Base-by-base conservation (phyloP, 2,797 vertebrate genomes). In the Cygnus olor region DNA sequence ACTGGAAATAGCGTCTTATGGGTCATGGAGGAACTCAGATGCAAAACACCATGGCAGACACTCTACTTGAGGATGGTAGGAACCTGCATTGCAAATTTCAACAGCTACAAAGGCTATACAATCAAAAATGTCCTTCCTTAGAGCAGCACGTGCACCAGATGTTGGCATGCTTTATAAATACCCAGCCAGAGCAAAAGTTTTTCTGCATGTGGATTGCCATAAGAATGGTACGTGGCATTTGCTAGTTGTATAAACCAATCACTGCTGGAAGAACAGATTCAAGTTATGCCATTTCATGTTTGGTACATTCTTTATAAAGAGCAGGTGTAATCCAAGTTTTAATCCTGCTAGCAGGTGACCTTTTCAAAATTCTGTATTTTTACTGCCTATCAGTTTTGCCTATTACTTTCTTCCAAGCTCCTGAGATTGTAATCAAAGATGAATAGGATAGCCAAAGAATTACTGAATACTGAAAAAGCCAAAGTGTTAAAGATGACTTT, bases 331-430 rank as follows among this genome's bases (percentile, higher is more conserved):
- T 94, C 86, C 88, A 95, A 96, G 92, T 97, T 93, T 95, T 95
- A 93, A 95, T 96, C 84, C 89, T 85, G 88, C 89, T 95, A 94
- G 90, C 84, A 96, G 93, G 5, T 97, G 97, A 97, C 97, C 95
- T 97, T 97, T 97, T 94, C 96, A 97, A 95, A 97, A 97, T 95
- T 96, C 96, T 96, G 91, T 82, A 92, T 97, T 97, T 97, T 96
- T 95, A 97, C 95, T 97, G 96, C 94, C 95, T 96, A 83, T 92
- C 92, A 94, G 93, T 89, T 97, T 95, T 94, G 78, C 91, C 93
- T 36, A 36, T 36, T 36, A 36, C 36, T 96, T 97, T 91, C 87
- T 97, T 87, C 71, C 91, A 94, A 94, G 96, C 94, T 97, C 87
- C 84, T 93, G 87, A 88, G 93, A 94, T 94, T 95, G 89, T 95